These are phyloP conservation scores for Cariama cristata DNA, from an alignment of 2,113 vertebrate species.

Conservation along the genomic window DNA sequence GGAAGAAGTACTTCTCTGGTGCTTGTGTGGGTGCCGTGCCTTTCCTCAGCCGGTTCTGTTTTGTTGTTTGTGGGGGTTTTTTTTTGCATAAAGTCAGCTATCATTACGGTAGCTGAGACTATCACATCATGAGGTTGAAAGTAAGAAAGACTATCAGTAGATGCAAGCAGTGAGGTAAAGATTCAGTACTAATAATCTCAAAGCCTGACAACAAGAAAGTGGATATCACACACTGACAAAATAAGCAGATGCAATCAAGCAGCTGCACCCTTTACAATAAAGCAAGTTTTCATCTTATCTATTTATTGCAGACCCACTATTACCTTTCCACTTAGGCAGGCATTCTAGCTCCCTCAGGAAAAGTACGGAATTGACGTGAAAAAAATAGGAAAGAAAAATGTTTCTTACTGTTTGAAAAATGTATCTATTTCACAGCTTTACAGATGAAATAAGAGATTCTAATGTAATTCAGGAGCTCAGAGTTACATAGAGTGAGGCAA, in stretches of 20 bases:
- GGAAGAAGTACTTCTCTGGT: neutral
- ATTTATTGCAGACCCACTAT: neutral
- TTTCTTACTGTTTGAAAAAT: constrained; percentile 24
- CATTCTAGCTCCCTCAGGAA: neutral
- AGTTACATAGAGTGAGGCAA: neutral
- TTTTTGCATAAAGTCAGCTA: neutral
- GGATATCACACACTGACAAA: neutral
- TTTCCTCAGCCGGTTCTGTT: constrained; percentile 14
- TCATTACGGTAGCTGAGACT: neutral
- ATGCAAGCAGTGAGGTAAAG: neutral
- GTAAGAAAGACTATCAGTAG: neutral
- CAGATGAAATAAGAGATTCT: neutral
- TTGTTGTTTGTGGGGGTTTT: neutral
- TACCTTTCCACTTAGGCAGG: constrained; percentile 32
- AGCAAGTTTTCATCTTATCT: constrained; percentile 30
- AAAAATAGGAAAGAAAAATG: neutral
- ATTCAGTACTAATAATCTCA: constrained; percentile 1
- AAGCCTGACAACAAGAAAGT: constrained; percentile 8
- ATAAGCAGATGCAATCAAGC: constrained; percentile 39
- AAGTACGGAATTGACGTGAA: neutral
- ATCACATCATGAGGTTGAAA: neutral
- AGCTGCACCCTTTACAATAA: neutral
- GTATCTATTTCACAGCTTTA: neutral
- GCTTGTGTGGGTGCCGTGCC: neutral
- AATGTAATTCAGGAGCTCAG: neutral